Base-by-base conservation (phyloP, 2,113 vertebrate genomes). In the Phoenicopterus ruber region DNA sequence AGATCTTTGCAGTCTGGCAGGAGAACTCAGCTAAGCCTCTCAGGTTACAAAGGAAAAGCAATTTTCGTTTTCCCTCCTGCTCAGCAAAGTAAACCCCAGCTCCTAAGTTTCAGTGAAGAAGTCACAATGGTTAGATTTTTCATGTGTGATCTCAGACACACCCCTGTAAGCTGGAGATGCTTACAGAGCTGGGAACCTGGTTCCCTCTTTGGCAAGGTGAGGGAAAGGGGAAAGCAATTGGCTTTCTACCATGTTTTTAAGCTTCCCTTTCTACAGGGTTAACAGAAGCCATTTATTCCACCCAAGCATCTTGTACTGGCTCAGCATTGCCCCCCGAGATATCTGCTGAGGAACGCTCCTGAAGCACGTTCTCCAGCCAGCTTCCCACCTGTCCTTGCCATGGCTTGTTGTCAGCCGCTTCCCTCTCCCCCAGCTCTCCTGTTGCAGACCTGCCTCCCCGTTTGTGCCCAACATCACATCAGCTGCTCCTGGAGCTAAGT, bases 31-130 rank as follows among this genome's bases (percentile, higher is more conserved):
- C 67, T 71, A 77, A 91, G 62, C 83, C 81, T 96, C 93, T 96
- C 91, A 77, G 55, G 82, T 94, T 97, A 94, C 93, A 94, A 79
- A 82, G 71, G 71, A 54, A 79, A 94, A 91, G 47, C 74, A 95
- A 82, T 97, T 96, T 78, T 93, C 70, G 25, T 95, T 91, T 93
- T 88, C 78, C 49, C 78, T 88, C 78, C 89, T 86, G 74, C 87
- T 82, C 59, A 70, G 91, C 58, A 70, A 87, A 80, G 77, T 66
- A 70, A 97, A 94, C 31, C 15, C 38, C 78, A 74, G 58, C 49
- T 95, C 55, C 55, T 70, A 70, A 88, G 90, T 96, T 80, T 70
- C 81, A 86, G 8, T 3, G 11, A 70, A 87, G 66, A 59, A 84
- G 82, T 94, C 66, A 70, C 86, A 66, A 59, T 24, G 50, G 81